Evolutionary conservation across 37 sponge, comb jelly and placozoan species (phyloP).

Genomic region (Ianthella basta): DNA sequence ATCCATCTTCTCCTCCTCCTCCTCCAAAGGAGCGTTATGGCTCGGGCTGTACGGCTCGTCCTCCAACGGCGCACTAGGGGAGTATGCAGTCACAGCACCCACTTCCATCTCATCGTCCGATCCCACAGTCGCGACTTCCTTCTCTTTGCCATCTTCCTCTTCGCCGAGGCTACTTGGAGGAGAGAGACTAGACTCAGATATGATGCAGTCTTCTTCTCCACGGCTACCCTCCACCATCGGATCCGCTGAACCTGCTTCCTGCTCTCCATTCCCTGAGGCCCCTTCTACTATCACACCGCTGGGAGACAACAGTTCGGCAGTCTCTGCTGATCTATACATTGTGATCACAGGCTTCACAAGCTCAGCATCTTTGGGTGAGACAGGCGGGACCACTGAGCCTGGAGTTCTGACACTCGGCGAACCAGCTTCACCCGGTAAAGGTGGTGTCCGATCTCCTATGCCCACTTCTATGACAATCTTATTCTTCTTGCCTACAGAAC

Average conservation of each 20-base stretch:
- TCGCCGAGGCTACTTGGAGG: neutral
- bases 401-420: neutral
- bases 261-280: neutral
- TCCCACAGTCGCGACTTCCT: neutral
- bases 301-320: neutral
- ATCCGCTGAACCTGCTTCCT: neutral
- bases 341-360: neutral
- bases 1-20: neutral
- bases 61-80: slow-evolving; percentile 25
- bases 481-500: neutral
- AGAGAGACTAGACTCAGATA: slow-evolving; percentile 28
- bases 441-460: slow-evolving; percentile 45
- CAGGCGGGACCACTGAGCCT: neutral
- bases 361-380: neutral
- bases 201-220: neutral
- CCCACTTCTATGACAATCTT: slow-evolving; percentile 35
- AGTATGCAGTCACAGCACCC: slow-evolving; percentile 6
- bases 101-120: neutral
- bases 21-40: neutral
- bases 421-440: neutral
- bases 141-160: neutral
- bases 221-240: neutral
- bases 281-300: neutral
- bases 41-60: slow-evolving; percentile 29
- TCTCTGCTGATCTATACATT: slow-evolving; percentile 7